These are phyloP conservation scores for Drosophila arawakana DNA, from an alignment of 1,140 invertebrate species.

Conservation along the genomic window DNA sequence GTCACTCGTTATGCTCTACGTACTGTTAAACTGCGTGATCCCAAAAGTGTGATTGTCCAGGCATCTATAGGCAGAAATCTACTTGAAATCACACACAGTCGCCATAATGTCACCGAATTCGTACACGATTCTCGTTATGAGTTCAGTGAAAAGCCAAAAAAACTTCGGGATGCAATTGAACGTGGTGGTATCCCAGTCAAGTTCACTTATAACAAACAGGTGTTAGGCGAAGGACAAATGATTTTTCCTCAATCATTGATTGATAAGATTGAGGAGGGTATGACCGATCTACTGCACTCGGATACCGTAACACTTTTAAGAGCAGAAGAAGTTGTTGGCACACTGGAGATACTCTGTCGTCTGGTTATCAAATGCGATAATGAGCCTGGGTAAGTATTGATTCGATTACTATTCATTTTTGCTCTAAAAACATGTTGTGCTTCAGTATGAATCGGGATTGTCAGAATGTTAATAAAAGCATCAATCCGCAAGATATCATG, in stretches of 20 bases:
- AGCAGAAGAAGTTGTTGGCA: slow-evolving; percentile 21
- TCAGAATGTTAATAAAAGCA: slow-evolving; percentile 1
- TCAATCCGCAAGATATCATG: slow-evolving; percentile 38
- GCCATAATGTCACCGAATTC: slow-evolving; percentile 27
- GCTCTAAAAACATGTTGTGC: too few relatives aligned
- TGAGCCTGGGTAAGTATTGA: slow-evolving; percentile 23
- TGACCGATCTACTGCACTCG: slow-evolving; percentile 49
- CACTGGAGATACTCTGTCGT: slow-evolving; percentile 46
- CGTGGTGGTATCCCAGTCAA: not conserved
- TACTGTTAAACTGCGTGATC: not conserved
- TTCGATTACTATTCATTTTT: not conserved
- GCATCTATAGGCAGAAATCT: not conserved
- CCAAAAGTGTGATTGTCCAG: not conserved
- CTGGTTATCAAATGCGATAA: slow-evolving; percentile 42
- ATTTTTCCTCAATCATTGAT: slow-evolving; percentile 37
- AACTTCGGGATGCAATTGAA: not conserved
- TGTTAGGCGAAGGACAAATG: not conserved
- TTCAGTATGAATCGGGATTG: not conserved
- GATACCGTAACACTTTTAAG: slow-evolving; percentile 10
- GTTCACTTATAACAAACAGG: not conserved
- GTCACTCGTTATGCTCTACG: not conserved
- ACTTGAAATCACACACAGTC: slow-evolving; percentile 14
- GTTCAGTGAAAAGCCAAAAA: not conserved
- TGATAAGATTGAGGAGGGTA: slow-evolving; percentile 26
- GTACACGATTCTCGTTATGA: not conserved